Base-by-base conservation (phyloP, 2,113 vertebrate genomes). In the Perca fluviatilis region DNA sequence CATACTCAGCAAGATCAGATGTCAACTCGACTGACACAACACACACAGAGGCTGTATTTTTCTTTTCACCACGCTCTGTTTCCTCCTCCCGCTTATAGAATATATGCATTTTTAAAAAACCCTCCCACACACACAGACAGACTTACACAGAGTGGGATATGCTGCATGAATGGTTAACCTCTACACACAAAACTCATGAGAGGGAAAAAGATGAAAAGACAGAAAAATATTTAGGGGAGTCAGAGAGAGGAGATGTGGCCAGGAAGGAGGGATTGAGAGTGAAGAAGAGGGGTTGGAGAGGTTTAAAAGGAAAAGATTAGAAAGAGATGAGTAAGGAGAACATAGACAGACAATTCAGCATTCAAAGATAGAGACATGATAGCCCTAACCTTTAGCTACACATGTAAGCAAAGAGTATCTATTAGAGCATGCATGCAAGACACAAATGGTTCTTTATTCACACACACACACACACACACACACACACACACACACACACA, bases 1-100 rank as follows among this genome's bases (percentile, higher is more conserved):
- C 90, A 90, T 89, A 91, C 89, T 92, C 90, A 92, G 93, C 89
- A 89, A 89, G 88, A 92, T 92, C 91, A 88, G 88, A 94, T 93
- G 92, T 89, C 92, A 93, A 64, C 86, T 86, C 83, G 60, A 88
- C 89, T 92, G 89, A 91, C 89, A 87, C 83, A 79, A 84, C 85
- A 82, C 86, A 87, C 79, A 87, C 77, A 86, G 68, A 77, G 84
- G 78, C 85, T 90, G 84, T 90, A 86, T 91, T 93, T 92, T 91
- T 91, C 84, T 87, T 88, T 87, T 89, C 87, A 88, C 79, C 82
- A 87, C 63, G 85, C 87, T 93, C 90, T 84, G 89, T 86, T 89
- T 92, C 90, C 86, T 89, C 81, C 85, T 89, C 78, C 88, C 79
- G 79, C 87, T 79, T 92, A 92, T 88, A 89, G 91, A 92, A 92